Evolutionary conservation across 2,797 vertebrate species (phyloP).

Genomic region (Pampus argenteus): DNA sequence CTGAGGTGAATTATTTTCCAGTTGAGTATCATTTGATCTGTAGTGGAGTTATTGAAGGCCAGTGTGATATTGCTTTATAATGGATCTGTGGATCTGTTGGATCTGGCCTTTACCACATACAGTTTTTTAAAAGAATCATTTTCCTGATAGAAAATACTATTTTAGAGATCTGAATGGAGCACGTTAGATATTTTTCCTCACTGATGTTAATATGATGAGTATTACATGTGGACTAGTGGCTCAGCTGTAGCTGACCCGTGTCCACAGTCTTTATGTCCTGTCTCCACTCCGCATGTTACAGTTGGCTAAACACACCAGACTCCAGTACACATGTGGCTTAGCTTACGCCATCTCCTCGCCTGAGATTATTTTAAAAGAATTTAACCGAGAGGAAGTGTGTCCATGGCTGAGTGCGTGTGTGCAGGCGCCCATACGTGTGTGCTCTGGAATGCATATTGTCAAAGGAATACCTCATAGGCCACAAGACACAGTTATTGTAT

Average conservation of each 20-base stretch:
- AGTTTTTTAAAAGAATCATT: not conserved
- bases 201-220: slow-evolving; percentile 9
- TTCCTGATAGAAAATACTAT: not conserved
- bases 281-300: slow-evolving; percentile 30
- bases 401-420: not conserved
- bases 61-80: slow-evolving; percentile 7
- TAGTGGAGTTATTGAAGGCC: slow-evolving; percentile 19
- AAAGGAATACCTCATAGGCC: not conserved
- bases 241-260: slow-evolving; percentile 16
- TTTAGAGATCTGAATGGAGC: not conserved
- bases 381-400: slow-evolving; percentile 4
- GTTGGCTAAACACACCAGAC: slow-evolving; percentile 27
- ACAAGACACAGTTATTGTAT: not conserved
- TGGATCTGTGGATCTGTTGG: not conserved
- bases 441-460: not conserved
- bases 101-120: not conserved
- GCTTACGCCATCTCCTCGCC: slow-evolving; percentile 1
- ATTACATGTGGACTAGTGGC: slow-evolving; percentile 9
- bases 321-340: slow-evolving; percentile 31
- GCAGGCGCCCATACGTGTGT: not conserved
- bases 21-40: not conserved
- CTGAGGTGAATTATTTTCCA: slow-evolving; percentile 2
- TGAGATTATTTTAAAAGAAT: slow-evolving; percentile 12
- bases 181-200: not conserved
- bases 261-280: slow-evolving; percentile 15